Conservation (phyloP, 2,888 invertebrate species). For the Acrobasis suavella region DNA sequence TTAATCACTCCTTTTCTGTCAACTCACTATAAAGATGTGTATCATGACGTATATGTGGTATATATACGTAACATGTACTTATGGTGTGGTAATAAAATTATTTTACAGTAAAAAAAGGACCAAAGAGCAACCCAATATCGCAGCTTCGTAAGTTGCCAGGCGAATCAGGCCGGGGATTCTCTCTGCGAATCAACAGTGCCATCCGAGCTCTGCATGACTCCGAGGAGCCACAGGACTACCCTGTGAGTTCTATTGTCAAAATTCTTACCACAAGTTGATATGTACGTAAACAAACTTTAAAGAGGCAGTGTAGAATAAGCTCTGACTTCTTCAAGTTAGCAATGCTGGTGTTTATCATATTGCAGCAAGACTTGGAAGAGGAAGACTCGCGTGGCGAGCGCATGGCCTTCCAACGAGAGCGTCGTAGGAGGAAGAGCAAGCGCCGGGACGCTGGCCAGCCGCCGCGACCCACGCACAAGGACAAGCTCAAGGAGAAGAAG, state of each 20-base stretch:
- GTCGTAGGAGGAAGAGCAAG: conserved; percentile 49
- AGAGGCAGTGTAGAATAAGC: too few species aligned
- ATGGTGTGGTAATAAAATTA: neutral
- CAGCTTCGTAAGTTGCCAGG: conserved; percentile 82
- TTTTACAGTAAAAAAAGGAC: neutral
- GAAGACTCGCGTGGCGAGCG: conserved; percentile 58
- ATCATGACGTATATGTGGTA: too few species aligned
- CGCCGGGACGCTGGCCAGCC: conserved; percentile 24
- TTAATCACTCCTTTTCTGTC: too few species aligned
- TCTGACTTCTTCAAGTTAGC: too few species aligned
- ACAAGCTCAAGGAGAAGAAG: conserved; percentile 63
- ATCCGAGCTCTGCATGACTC: conserved; percentile 78
- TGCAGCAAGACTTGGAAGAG: conserved; percentile 56
- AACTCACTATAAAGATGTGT: too few species aligned
- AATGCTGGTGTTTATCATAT: neutral
- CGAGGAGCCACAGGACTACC: conserved; percentile 51
- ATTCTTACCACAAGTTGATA: too few species aligned
- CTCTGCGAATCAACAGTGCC: conserved; percentile 85
- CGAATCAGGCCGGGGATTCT: conserved; percentile 84
- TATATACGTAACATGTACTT: too few species aligned
- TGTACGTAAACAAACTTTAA: too few species aligned
- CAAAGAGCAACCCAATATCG: conserved; percentile 64
- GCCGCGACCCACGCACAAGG: conserved; percentile 59
- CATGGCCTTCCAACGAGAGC: conserved; percentile 56
- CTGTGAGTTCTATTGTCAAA: conserved; percentile 38